phyloP scores from a whole-genome alignment of 2,797 vertebrate species.

The Lemur catta region DNA sequence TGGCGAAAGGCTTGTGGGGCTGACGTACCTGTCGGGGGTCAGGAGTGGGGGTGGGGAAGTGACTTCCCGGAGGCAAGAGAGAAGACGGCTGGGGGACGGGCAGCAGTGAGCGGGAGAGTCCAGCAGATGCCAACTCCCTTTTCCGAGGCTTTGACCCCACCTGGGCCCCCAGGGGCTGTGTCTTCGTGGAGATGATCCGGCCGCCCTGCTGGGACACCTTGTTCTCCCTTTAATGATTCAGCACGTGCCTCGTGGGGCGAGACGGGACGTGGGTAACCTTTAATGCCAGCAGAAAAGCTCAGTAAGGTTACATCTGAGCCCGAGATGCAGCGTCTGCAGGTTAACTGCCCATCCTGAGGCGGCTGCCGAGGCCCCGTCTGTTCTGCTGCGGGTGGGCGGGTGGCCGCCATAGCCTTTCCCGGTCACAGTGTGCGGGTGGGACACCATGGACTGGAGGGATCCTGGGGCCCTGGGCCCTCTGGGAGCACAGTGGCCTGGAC shows the following conservation, averaged over 20 bases:
- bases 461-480: not conserved
- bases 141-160: not conserved
- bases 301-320: constrained; percentile 16
- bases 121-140: fast-evolving
- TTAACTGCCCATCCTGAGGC: constrained; percentile 5
- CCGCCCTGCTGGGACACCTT: not conserved
- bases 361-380: not conserved
- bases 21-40: not conserved
- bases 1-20: not conserved
- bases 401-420: not conserved
- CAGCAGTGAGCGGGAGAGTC: fast-evolving
- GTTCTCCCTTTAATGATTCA: constrained; percentile 1
- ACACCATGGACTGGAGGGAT: not conserved
- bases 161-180: fast-evolving
- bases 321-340: not conserved
- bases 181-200: not conserved
- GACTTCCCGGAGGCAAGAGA: not conserved
- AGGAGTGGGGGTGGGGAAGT: not conserved
- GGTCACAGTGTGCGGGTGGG: fast-evolving
- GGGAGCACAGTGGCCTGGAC: fast-evolving
- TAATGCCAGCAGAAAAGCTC: constrained; percentile 41
- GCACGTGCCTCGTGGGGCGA: fast-evolving
- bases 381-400: not conserved
- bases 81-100: fast-evolving
- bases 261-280: constrained; percentile 34